Evolutionary conservation across 2,888 invertebrate genomes (phyloP).

Genomic region (Tryphoninae sp.): DNA sequence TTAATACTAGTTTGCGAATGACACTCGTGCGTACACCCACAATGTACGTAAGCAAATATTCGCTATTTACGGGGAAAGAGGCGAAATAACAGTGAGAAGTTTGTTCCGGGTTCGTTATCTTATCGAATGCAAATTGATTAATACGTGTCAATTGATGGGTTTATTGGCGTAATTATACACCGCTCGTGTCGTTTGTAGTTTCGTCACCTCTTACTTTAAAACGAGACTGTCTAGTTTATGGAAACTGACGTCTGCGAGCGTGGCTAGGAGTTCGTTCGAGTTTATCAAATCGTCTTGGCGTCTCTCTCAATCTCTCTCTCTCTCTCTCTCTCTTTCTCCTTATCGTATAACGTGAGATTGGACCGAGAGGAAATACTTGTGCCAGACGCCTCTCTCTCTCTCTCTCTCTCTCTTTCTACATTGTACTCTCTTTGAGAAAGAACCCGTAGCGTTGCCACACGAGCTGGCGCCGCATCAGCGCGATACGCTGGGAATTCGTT

Average conservation of each 20-base stretch:
- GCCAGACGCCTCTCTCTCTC: slow-evolving; percentile 17
- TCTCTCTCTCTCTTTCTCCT: slow-evolving; percentile 3
- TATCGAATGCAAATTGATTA: background rate
- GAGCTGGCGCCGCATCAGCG: slow-evolving; percentile 14
- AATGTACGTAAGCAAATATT: too few species aligned
- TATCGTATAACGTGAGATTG: slow-evolving; percentile 22
- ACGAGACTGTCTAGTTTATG: background rate
- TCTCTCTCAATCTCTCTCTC: too few species aligned
- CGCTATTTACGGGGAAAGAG: too few species aligned
- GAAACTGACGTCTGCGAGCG: background rate
- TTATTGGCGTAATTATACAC: background rate
- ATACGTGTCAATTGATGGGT: background rate
- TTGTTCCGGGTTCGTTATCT: background rate
- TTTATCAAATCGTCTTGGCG: slow-evolving; percentile 35
- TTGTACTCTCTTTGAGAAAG: too few species aligned
- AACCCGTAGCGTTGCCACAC: background rate
- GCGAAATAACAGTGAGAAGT: background rate
- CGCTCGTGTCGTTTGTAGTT: slow-evolving; percentile 3
- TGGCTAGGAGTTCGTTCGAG: slow-evolving; percentile 26
- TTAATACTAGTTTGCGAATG: too few species aligned
- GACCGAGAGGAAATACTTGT: background rate
- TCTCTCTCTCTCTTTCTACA: too few species aligned
- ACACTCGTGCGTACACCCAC: too few species aligned
- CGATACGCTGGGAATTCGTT: slow-evolving; percentile 12
- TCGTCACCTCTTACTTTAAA: background rate